Base-by-base conservation (phyloP, 1,140 invertebrate species). In the Palaemon carinicauda region DNA sequence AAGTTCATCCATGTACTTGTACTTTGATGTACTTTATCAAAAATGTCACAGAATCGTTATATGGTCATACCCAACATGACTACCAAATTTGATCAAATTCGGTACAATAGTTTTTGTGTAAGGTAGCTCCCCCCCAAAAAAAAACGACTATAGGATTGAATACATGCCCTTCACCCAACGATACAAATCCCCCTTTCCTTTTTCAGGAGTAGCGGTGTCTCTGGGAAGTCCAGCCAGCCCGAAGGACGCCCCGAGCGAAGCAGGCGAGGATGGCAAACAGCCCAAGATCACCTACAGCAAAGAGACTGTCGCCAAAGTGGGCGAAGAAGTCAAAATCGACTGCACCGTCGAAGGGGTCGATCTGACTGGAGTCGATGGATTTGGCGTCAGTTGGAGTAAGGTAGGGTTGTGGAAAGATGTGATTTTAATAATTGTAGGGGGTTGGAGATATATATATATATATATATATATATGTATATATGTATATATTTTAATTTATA, bases 181-280 rank as follows among this genome's bases (percentile, higher is more conserved):
- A n/a, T n/a, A n/a, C n/a, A n/a, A n/a, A n/a, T n/a, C n/a, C n/a
- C n/a, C n/a, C n/a, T n/a, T n/a, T 41, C 41, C 41, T 41, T 41
- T 4, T 9, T 0, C 41, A 41, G 84, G 84, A 2, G 78, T 56
- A 24, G 24, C 52, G 17, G 51, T 7, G 51, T 74, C 31, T 10
- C 82, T 52, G 41, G 74, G 12, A 24, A n/a, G 51, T 10, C 29
- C 21, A 24, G 69, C n/a, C 77, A 31, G n/a, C 3, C 27, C 4
- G 29, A 33, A 60, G 3, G 96, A 96, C 91, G 95, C 96, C 91
- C 92, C 96, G 78, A 96, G 96, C 90, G 93, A 91, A 33, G 89
- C 94, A 80, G 94, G 94, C 92, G 96, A 96, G 90, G 93, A 91
- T 31, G 89, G 94, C 82, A 94, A 94, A 92, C 78, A 87, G 80